These are phyloP conservation scores for Apostichopus parvimensis DNA, from an alignment of 35 echinoderm and acorn worm species.

Conservation along the genomic window DNA sequence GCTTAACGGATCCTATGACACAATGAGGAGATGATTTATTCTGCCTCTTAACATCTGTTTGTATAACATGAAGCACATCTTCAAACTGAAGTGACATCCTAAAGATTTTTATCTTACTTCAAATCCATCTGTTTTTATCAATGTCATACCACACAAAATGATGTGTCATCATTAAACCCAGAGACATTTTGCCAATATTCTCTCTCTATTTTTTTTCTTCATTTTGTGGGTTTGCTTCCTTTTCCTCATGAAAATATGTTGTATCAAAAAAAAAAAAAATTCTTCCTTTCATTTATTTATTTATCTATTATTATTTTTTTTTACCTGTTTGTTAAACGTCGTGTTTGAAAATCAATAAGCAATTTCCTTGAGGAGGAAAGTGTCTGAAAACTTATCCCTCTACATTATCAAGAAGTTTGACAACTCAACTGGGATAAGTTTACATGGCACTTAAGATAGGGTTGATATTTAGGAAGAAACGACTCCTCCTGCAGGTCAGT, in stretches of 20 bases:
- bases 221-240: no score
- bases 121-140: background rate
- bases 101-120: slow-evolving; percentile 9
- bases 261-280: background rate
- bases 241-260: slow-evolving; percentile 10
- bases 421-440: background rate
- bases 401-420: slow-evolving; percentile 16
- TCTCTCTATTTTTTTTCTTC: background rate
- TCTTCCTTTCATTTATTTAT: no score
- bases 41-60: slow-evolving; percentile 26
- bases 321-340: background rate
- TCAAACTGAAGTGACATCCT: slow-evolving; percentile 22
- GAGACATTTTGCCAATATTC: slow-evolving; percentile 8
- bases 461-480: background rate
- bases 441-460: slow-evolving; percentile 39
- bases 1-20: background rate
- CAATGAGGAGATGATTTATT: background rate
- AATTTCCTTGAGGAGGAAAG: slow-evolving; percentile 58
- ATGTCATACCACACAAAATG: background rate
- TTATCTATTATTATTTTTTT: background rate
- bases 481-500: background rate
- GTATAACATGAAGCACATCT: slow-evolving; percentile 29
- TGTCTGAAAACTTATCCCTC: slow-evolving; percentile 44
- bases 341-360: slow-evolving; percentile 56
- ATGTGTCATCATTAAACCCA: slow-evolving; percentile 18